phyloP scores from a whole-genome alignment of 2,888 invertebrate genomes.

The Eupeodes luniger region DNA sequence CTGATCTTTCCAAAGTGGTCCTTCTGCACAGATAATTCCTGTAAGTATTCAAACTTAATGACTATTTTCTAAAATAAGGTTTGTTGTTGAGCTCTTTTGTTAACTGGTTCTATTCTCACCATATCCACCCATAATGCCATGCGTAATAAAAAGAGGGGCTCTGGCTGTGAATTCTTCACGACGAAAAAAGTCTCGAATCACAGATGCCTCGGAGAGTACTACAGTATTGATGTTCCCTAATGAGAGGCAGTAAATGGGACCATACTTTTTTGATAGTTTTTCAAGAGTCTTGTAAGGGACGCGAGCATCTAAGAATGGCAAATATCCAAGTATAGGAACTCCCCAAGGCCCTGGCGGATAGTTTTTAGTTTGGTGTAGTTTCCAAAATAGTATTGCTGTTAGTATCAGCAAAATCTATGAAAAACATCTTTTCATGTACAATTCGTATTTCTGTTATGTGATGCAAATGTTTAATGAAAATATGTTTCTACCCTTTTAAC shows the following conservation, averaged over 20 bases:
- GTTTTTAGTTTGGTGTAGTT: constrained; percentile 58
- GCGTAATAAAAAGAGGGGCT: constrained; percentile 92
- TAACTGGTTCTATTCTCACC: constrained; percentile 86
- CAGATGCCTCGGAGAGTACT: constrained; percentile 89
- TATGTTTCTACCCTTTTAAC: no score
- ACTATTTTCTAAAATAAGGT: constrained; percentile 34
- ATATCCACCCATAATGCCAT: constrained; percentile 94
- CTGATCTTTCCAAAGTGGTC: constrained; percentile 92
- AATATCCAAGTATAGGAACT: constrained; percentile 91
- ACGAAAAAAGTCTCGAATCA: constrained; percentile 90
- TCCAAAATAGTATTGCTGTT: constrained; percentile 46
- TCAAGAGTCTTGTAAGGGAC: constrained; percentile 90
- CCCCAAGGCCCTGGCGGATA: constrained; percentile 90
- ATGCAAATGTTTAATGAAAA: no score
- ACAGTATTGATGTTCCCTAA: constrained; percentile 92
- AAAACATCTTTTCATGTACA: background rate
- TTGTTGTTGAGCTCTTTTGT: constrained; percentile 17
- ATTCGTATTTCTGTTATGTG: no score
- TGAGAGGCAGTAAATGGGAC: constrained; percentile 89
- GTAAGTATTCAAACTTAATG: constrained; percentile 64
- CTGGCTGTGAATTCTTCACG: constrained; percentile 89
- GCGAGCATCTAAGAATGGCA: constrained; percentile 89
- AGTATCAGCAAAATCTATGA: constrained; percentile 48
- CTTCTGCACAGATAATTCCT: constrained; percentile 94
- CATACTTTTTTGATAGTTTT: constrained; percentile 88